Evolutionary conservation across 1,140 invertebrate species (phyloP), one percentile per base, ranked within the genome.

Genomic region (Cydia pomonella): DNA sequence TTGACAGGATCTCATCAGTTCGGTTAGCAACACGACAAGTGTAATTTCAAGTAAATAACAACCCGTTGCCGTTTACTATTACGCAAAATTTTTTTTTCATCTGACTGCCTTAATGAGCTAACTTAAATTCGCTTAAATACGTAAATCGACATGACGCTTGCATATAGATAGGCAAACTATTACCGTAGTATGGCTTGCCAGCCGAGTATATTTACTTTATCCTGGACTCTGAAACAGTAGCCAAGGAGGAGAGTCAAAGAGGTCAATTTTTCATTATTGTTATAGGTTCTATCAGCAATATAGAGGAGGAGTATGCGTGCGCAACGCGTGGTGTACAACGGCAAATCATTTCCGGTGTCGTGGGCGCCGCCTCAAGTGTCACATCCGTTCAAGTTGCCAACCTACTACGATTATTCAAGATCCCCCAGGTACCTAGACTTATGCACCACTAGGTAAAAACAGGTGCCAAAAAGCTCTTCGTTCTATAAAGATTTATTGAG

Each of bases 381-480:
- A 99, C 98, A 13, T 99, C 98, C 4, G 98, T 99, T 78, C 98
- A 99, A 95, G 98, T 99, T 23, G 98, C 98, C 47, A 99, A 99
- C 94, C 94, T 99, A 66, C 93, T 99, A 53, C 95, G 98, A 59
- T 95, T 99, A 6, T 99, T 99, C 92, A 97, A 97, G 89, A 99
- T 99, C 90, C 98, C 98, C 16, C 98, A 99, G 96, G 98, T 99
- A 92, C 47, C 1, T 47, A n/a, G 3, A 47, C 0, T 47, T n/a
- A 13, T 47, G 16, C 44, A 47, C 5, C 33, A 38, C 33, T 38
- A 38, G 33, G 7, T 38, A 38, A 38, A 38, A 38, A 38, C n/a
- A 38, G 29, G 0, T 38, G 33, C 33, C 41, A 44, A 12, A 44
- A 44, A 44, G 9, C 33, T 12, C 6, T 74, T 50, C 47, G 47